Percentiles rank a stretch among this genome's conserved stretches.
Conservation (phyloP, 2,113 vertebrate genomes). For the Vulpes vulpes region DNA sequence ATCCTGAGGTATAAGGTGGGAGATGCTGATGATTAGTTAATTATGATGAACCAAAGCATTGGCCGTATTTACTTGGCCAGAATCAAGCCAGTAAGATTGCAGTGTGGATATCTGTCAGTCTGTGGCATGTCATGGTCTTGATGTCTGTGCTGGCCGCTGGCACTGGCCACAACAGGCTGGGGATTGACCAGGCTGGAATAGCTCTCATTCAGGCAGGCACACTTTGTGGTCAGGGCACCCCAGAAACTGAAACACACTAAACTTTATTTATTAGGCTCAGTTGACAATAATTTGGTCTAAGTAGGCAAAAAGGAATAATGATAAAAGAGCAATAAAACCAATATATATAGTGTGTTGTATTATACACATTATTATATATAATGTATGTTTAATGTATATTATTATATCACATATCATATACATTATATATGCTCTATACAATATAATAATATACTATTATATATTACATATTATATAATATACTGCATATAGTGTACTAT, state of each 20-base stretch:
- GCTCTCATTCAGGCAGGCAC: not conserved
- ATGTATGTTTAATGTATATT: not conserved
- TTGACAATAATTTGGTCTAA: not conserved
- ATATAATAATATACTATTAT: not conserved
- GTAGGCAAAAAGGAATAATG: not conserved
- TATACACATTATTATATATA: not conserved
- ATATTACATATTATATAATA: no score
- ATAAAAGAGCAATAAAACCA: not conserved
- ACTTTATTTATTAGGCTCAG: not conserved
- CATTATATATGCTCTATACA: not conserved
- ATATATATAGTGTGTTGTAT: not conserved
- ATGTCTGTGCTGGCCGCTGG: rapidly evolving
- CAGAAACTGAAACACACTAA: not conserved
- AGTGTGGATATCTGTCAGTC: rapidly evolving
- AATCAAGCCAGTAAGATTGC: rapidly evolving
- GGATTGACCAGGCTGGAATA: rapidly evolving
- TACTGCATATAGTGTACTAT: not conserved
- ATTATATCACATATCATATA: not conserved
- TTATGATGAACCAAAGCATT: no score
- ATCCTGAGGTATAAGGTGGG: not conserved
- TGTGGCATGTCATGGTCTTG: rapidly evolving
- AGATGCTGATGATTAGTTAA: not conserved
- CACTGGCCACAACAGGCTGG: rapidly evolving
- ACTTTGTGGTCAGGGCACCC: not conserved
- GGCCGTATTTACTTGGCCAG: not conserved